Conservation (phyloP, 2,888 invertebrate species). For the Minunthozetes semirufus region DNA sequence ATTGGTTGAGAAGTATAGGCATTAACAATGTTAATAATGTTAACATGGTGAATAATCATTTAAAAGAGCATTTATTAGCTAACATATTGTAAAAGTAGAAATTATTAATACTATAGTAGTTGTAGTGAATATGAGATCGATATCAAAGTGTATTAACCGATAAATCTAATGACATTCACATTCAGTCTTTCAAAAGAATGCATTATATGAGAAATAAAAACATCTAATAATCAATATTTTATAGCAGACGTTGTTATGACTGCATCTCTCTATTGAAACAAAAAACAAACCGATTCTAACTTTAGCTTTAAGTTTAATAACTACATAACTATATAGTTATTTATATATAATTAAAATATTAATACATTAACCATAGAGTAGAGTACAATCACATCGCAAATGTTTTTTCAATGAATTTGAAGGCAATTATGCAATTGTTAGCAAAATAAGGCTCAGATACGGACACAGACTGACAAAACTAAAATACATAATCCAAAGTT, state of each 20-base stretch:
- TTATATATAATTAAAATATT: not conserved
- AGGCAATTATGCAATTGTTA: not conserved
- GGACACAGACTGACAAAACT: not conserved
- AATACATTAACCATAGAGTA: not conserved
- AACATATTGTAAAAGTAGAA: not conserved
- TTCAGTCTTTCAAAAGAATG: not conserved
- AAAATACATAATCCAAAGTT: no score
- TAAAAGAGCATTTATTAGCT: no score
- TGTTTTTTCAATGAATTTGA: not conserved
- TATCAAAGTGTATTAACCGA: constrained; percentile 31
- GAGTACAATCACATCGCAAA: not conserved
- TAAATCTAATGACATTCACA: constrained; percentile 30
- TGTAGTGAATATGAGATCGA: not conserved
- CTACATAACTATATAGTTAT: no score
- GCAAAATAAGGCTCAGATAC: not conserved
- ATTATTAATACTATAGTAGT: not conserved
- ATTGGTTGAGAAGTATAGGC: no score
- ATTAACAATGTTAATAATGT: no score
- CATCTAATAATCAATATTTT: not conserved
- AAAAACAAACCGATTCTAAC: not conserved
- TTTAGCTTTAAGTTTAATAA: not conserved
- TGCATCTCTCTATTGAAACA: not conserved
- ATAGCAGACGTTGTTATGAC: not conserved
- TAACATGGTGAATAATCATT: no score
- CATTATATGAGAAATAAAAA: not conserved